Percentiles rank a stretch among this genome's conserved stretches.
These are phyloP conservation scores for Pituophis catenifer DNA, from an alignment of 2,113 vertebrate species.

Conservation along the genomic window DNA sequence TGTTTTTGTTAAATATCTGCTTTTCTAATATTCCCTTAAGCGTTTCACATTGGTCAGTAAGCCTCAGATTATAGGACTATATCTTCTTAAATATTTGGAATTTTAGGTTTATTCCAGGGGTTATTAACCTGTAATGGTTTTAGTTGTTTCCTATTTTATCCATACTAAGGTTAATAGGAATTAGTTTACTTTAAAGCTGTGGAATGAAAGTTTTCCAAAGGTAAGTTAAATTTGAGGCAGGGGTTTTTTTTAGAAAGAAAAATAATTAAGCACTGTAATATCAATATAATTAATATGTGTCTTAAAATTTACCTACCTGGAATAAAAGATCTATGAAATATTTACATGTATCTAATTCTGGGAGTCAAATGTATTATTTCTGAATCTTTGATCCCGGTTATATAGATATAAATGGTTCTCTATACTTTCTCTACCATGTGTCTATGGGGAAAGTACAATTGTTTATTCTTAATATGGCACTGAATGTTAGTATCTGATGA, in stretches of 20 bases:
- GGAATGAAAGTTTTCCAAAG: not conserved
- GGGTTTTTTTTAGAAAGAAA: not conserved
- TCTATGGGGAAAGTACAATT: not conserved
- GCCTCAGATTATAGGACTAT: not conserved
- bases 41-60: not conserved
- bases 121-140: constrained; percentile 3
- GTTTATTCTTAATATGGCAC: not conserved
- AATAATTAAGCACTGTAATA: not conserved
- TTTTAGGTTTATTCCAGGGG: constrained; percentile 11
- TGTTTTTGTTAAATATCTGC: not conserved
- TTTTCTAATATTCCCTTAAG: not conserved
- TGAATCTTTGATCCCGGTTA: not conserved
- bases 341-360: not conserved
- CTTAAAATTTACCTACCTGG: not conserved
- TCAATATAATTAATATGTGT: not conserved
- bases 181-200: not conserved
- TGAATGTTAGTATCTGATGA: not conserved
- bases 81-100: constrained; percentile 13
- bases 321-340: not conserved
- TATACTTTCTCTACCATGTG: not conserved
- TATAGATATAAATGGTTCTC: not conserved
- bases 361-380: not conserved
- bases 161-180: not conserved
- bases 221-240: not conserved
- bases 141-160: not conserved